phyloP scores from a whole-genome alignment of 53 echinoderm and acorn worm species.

The Paracentrotus lividus region DNA sequence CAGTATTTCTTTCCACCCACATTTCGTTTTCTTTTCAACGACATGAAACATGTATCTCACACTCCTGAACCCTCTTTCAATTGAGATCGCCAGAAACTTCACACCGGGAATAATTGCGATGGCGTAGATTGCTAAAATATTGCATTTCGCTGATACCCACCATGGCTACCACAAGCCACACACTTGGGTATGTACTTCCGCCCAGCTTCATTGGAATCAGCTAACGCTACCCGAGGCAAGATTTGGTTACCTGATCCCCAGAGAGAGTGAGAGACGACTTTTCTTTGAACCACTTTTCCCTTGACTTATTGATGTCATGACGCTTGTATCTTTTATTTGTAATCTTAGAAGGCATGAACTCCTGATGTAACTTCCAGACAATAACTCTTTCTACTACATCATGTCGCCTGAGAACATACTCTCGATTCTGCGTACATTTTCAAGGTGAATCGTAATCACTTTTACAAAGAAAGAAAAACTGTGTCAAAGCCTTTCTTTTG shows the following conservation, averaged over 20 bases:
- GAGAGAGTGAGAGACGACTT: neutral
- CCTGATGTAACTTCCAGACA: conserved; percentile 3
- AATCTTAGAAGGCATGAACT: neutral
- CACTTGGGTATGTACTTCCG: neutral
- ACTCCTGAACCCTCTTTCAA: neutral
- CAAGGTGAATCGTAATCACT: neutral
- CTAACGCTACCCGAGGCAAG: conserved; percentile 14
- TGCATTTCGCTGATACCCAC: conserved; percentile 6
- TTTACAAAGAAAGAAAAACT: conserved; percentile 6
- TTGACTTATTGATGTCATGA: neutral
- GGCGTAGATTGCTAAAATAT: neutral
- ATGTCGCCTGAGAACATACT: neutral
- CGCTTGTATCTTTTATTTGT: conserved; percentile 14
- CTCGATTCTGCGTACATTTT: neutral
- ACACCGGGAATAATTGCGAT: neutral
- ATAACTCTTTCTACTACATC: neutral
- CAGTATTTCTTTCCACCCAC: neutral
- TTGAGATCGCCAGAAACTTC: neutral
- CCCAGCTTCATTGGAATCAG: neutral
- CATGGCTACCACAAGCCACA: neutral
- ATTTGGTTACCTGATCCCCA: conserved; percentile 11
- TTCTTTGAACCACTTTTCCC: conserved; percentile 9
- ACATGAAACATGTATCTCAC: neutral
- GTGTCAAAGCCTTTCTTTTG: too few relatives aligned
- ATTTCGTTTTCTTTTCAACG: neutral